Base-by-base conservation (phyloP, 2,113 vertebrate genomes). In the Phaethornis superciliosus region DNA sequence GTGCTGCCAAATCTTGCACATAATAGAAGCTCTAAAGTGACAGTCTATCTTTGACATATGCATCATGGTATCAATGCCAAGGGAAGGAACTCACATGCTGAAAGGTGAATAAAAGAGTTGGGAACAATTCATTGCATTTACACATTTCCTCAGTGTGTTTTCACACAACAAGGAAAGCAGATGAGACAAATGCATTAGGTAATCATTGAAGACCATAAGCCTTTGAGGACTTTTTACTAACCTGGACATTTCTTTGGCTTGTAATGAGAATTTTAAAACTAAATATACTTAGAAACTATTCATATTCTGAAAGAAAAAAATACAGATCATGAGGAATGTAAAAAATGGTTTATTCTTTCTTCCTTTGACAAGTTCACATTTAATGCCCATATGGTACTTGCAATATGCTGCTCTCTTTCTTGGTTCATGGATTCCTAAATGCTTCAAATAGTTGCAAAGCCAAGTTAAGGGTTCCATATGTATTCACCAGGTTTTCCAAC, bases 21-120 rank as follows among this genome's bases (percentile, higher is more conserved):
- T 98, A 98, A 98, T 98, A 98, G 97, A 97, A 96, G 90, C 78
- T 93, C 97, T 96, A 96, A 97, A 98, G 95, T 98, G 98, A 98
- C 98, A 98, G 97, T 97, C 95, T 96, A 64, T 97, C 97, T 98
- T 96, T 98, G 98, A 98, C 97, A 97, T 97, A 97, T 96, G 93
- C 94, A 96, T 97, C 97, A 98, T 97, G 95, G 94, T 97, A 97
- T 97, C 97, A 97, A 96, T 96, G 97, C 97, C 97, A 98, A 97
- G 98, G 98, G 98, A 98, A 98, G 97, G 97, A 98, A 98, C 97
- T 97, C 93, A 94, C 90, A 90, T 96, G 96, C 97, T 98, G 97
- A 98, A 97, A 98, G 96, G 97, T 98, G 96, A 97, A 97, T 96
- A 96, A 96, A 97, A 92, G 97, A 95, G 92, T 94, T 96, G 97